These are phyloP conservation scores for Boleophthalmus pectinirostris DNA, from an alignment of 2,113 vertebrate genomes.

Conservation along the genomic window DNA sequence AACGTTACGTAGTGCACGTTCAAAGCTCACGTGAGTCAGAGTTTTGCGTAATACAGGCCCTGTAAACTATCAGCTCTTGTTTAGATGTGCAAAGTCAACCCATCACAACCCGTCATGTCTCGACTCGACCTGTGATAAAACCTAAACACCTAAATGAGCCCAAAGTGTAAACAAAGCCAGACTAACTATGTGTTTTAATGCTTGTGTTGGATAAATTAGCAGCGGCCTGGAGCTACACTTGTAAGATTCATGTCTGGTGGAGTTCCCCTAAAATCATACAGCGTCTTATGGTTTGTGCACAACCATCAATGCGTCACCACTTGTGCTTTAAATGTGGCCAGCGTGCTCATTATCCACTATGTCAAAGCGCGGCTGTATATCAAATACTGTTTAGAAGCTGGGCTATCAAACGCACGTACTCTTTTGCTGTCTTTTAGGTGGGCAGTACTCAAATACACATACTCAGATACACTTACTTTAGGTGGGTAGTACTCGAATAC, in stretches of 20 bases:
- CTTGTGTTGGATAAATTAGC: constrained; percentile 48
- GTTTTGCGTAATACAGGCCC: no score
- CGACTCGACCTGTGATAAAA: background rate
- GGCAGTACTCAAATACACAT: no score
- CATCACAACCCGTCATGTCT: background rate
- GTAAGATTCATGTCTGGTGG: constrained; percentile 43
- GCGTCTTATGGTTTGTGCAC: constrained; percentile 39
- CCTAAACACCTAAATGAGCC: constrained; percentile 1
- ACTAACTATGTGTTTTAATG: constrained; percentile 12
- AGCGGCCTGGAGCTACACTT: constrained; percentile 39
- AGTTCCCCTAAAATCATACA: constrained; percentile 60
- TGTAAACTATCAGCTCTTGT: background rate
- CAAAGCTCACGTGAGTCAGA: no score
- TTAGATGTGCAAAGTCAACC: background rate
- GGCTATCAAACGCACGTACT: constrained; percentile 29
- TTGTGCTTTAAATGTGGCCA: constrained; percentile 42
- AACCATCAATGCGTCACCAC: constrained; percentile 64
- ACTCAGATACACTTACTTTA: no score
- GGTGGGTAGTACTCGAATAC: no score
- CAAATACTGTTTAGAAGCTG: constrained; percentile 39
- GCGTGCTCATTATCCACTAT: constrained; percentile 51
- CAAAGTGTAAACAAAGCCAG: constrained; percentile 10
- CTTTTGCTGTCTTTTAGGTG: constrained; percentile 21
- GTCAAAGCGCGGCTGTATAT: constrained; percentile 41
- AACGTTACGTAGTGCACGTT: no score